Evolutionary conservation across 2,888 invertebrate species (phyloP).

Genomic region (Polyommatus iphigenia): DNA sequence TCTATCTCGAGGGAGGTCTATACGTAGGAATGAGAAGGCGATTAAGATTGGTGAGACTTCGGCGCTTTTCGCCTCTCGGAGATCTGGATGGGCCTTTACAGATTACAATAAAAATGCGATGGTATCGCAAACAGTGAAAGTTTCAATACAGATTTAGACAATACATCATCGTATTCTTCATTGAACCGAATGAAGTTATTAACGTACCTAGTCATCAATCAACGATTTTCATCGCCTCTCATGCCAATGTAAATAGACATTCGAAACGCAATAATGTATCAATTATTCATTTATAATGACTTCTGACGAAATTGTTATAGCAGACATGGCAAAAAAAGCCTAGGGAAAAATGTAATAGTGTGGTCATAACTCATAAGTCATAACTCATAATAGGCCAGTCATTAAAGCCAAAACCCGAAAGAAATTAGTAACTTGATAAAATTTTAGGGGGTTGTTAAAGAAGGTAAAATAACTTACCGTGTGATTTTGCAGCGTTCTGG

Average conservation of each 20-base stretch:
- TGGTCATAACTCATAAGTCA: too few relatives aligned
- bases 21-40: too few relatives aligned
- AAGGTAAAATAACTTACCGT: too few relatives aligned
- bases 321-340: neutral
- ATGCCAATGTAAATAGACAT: constrained; percentile 21
- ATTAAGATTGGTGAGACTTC: too few relatives aligned
- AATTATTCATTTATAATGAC: constrained; percentile 12
- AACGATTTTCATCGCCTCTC: constrained; percentile 38
- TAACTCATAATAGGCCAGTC: too few relatives aligned
- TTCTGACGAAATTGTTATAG: neutral
- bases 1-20: too few relatives aligned
- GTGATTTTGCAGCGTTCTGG: too few relatives aligned
- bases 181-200: constrained; percentile 61
- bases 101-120: constrained; percentile 12
- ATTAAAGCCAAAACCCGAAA: too few relatives aligned
- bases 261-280: constrained; percentile 17
- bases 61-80: neutral
- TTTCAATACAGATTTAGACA: constrained; percentile 68
- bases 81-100: neutral
- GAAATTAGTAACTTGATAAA: too few relatives aligned
- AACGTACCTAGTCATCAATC: constrained; percentile 65
- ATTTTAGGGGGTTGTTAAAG: too few relatives aligned
- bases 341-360: too few relatives aligned
- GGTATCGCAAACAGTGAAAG: constrained; percentile 51
- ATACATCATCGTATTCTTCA: constrained; percentile 51